These are phyloP conservation scores for Polydesmus complanatus DNA, from an alignment of 2,888 invertebrate genomes.

Conservation along the genomic window DNA sequence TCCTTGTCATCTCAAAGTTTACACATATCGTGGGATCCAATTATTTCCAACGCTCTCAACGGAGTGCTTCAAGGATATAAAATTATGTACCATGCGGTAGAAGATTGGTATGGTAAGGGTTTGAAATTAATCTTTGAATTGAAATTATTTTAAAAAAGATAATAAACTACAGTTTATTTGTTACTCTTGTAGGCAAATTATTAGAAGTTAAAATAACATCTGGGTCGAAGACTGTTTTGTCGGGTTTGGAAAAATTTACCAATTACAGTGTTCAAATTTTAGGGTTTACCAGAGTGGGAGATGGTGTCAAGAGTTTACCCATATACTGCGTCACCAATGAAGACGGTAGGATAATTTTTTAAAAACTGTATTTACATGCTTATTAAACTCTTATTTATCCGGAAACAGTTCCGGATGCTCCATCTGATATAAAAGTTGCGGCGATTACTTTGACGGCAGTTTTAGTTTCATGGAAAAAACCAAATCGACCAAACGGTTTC, in stretches of 20 bases:
- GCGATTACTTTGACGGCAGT: slow-evolving; percentile 9
- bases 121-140: neutral
- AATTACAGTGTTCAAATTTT: slow-evolving; percentile 35
- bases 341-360: slow-evolving; percentile 25
- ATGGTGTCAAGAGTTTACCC: slow-evolving; percentile 29
- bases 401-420: slow-evolving; percentile 14
- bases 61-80: slow-evolving; percentile 34
- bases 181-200: neutral
- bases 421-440: slow-evolving; percentile 19
- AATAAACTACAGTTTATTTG: too few species aligned
- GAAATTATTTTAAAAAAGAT: neutral
- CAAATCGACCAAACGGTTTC: slow-evolving; percentile 13
- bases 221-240: slow-evolving; percentile 5
- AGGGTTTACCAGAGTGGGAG: slow-evolving; percentile 33
- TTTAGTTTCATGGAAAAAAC: slow-evolving; percentile 16
- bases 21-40: slow-evolving; percentile 32
- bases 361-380: neutral
- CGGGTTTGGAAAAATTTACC: slow-evolving; percentile 28
- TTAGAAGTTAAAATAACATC: slow-evolving; percentile 21
- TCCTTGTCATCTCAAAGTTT: slow-evolving; percentile 30
- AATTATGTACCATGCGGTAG: slow-evolving; percentile 27
- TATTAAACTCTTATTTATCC: neutral
- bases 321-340: slow-evolving; percentile 29
- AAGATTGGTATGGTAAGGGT: slow-evolving; percentile 19
- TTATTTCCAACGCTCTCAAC: slow-evolving; percentile 30